Conservation (phyloP, 2,113 vertebrate species). For the Nycticebus coucang region DNA sequence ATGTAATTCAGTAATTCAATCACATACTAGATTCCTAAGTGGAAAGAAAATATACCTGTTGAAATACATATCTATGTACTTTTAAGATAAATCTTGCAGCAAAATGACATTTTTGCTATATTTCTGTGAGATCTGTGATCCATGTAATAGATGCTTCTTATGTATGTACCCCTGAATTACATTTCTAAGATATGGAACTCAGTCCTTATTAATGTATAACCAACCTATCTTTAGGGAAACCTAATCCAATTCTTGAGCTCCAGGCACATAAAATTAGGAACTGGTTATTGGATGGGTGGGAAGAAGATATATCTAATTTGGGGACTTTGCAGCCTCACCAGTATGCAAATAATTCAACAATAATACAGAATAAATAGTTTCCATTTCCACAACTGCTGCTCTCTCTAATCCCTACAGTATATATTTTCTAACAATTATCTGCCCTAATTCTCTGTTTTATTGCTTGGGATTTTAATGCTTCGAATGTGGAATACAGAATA, state of each 20-base stretch:
- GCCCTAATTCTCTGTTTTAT: conserved; percentile 74
- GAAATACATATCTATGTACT: conserved; percentile 24
- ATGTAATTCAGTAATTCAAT: neutral
- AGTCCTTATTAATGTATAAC: conserved; percentile 63
- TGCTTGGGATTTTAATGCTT: conserved; percentile 67
- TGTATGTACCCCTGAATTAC: conserved; percentile 14
- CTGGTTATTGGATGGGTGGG: conserved; percentile 39
- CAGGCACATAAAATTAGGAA: conserved; percentile 24
- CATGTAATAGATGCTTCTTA: conserved; percentile 7
- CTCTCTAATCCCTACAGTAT: neutral
- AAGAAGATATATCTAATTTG: conserved; percentile 58
- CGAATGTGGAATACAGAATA: conserved; percentile 44
- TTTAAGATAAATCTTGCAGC: conserved; percentile 26
- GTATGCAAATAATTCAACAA: conserved; percentile 68
- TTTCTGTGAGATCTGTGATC: conserved; percentile 47
- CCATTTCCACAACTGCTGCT: conserved; percentile 16
- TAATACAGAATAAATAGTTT: conserved; percentile 52
- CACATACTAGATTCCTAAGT: conserved; percentile 16
- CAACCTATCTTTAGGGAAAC: conserved; percentile 27
- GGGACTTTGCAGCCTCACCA: conserved; percentile 15
- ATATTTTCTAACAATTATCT: conserved; percentile 65
- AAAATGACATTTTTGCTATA: conserved; percentile 38
- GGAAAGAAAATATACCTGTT: conserved; percentile 30
- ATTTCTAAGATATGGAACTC: conserved; percentile 53
- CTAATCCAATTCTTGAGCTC: conserved; percentile 34